Evolutionary conservation across 2,888 invertebrate species (phyloP).

Genomic region (Dioctria rufipes): DNA sequence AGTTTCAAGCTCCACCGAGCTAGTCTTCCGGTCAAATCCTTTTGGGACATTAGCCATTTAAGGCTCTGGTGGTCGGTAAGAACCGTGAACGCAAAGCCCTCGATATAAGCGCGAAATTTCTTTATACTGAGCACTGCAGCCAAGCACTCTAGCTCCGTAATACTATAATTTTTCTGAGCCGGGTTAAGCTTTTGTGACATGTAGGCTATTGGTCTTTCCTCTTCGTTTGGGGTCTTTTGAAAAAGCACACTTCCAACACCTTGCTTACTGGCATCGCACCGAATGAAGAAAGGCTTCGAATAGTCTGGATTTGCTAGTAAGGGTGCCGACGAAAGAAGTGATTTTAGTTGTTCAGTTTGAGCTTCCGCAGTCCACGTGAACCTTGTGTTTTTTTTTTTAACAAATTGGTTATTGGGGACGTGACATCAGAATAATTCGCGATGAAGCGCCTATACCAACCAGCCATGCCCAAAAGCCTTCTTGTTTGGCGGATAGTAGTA

Average conservation of each 20-base stretch:
- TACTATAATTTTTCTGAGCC: too few species aligned
- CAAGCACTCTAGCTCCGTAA: too few species aligned
- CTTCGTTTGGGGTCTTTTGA: too few species aligned
- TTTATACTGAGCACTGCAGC: not conserved
- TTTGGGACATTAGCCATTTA: not conserved
- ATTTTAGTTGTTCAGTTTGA: too few species aligned
- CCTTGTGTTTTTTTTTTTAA: conserved; percentile 21
- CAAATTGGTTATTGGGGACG: conserved; percentile 33
- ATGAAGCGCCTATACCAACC: conserved; percentile 37
- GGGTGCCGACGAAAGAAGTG: too few species aligned
- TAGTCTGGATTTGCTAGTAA: too few species aligned
- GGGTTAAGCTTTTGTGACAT: too few species aligned
- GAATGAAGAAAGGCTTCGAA: too few species aligned
- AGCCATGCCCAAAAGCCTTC: conserved; percentile 34
- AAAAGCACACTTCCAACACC: too few species aligned
- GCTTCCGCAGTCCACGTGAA: not conserved
- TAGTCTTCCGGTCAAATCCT: not conserved
- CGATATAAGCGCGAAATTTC: not conserved
- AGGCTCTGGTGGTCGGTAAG: not conserved
- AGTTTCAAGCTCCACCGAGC: not conserved
- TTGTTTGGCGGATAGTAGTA: not conserved
- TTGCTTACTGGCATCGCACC: too few species aligned
- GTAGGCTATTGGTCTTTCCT: too few species aligned
- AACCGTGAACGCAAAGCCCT: not conserved
- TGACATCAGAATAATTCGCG: not conserved